Conservation (phyloP, 2,113 vertebrate genomes). For the Percina caprodes region DNA sequence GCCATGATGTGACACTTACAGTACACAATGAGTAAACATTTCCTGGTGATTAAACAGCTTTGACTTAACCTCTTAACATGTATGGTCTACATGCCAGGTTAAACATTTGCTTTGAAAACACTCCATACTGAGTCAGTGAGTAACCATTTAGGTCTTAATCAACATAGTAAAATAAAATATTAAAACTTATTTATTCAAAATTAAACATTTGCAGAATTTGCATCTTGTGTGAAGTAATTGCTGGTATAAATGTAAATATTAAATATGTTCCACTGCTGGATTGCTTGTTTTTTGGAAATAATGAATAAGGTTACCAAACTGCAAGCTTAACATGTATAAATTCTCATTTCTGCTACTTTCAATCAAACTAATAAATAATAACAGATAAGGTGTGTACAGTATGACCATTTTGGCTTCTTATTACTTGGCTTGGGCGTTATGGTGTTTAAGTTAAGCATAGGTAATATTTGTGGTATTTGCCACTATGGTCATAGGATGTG, state of each 20-base stretch:
- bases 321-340: too few species aligned
- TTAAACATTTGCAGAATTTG: background rate
- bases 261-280: background rate
- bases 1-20: conserved; percentile 21
- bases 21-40: conserved; percentile 48
- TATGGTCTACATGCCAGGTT: conserved; percentile 6
- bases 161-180: background rate
- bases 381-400: too few species aligned
- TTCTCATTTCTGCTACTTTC: too few species aligned
- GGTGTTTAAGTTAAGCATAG: too few species aligned
- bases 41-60: conserved; percentile 59
- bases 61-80: conserved; percentile 38
- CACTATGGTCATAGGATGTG: too few species aligned
- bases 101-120: conserved; percentile 27
- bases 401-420: too few species aligned
- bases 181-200: background rate
- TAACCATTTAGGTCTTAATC: background rate
- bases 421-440: too few species aligned
- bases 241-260: background rate
- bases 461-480: too few species aligned
- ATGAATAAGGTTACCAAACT: too few species aligned
- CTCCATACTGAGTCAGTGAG: conserved; percentile 56
- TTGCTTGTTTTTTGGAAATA: background rate
- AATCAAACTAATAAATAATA: too few species aligned
- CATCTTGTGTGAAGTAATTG: background rate